Evolutionary conservation across 2,113 vertebrate species (phyloP).

Genomic region (Oreochromis spilurus): DNA sequence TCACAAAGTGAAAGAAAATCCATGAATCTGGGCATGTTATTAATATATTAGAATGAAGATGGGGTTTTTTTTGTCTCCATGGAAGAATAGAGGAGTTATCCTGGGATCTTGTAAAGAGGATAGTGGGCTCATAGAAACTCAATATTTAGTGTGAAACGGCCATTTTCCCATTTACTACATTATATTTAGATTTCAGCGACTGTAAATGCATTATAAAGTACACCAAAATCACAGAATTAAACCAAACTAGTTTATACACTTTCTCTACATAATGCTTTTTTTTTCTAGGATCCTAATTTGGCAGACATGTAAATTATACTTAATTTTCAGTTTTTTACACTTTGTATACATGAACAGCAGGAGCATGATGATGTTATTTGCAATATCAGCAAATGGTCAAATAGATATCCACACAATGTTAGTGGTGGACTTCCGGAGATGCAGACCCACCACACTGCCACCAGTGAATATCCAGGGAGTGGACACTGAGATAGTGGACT

Average conservation of each 20-base stretch:
- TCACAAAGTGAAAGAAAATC: not conserved
- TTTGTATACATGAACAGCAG: not conserved
- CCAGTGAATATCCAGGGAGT: too few relatives aligned
- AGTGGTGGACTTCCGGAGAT: too few relatives aligned
- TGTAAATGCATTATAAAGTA: not conserved
- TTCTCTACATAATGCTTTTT: not conserved
- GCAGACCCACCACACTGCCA: too few relatives aligned
- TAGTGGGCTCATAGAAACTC: not conserved
- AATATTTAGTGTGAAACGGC: not conserved
- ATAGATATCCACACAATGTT: not conserved
- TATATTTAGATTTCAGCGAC: not conserved
- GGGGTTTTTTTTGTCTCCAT: not conserved
- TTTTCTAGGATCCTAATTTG: not conserved
- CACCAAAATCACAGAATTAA: not conserved
- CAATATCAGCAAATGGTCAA: not conserved
- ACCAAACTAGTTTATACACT: not conserved
- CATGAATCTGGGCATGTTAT: not conserved
- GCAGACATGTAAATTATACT: not conserved
- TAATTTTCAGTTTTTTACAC: accelerated
- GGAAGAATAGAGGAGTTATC: not conserved
- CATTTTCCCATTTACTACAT: not conserved
- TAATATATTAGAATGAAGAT: not conserved
- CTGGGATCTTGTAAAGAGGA: not conserved
- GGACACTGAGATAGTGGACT: too few relatives aligned
- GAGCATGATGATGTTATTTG: not conserved